These are phyloP conservation scores for mouse (Mus musculus) DNA, from an alignment of 2,113 vertebrate genomes.

Conservation along the genomic window GRCm39 chr6:88450001-88450500, in stretches of 20 bases:
- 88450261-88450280: constrained; percentile 58
- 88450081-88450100: constrained; percentile 98
- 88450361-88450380: not conserved
- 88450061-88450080: constrained; percentile 96
- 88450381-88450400: not conserved
- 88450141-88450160: constrained; percentile 99
- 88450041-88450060: constrained; percentile 87
- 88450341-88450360: not conserved
- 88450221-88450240: not conserved
- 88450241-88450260: constrained; percentile 59
- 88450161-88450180: constrained; percentile 99
- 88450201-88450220: constrained; percentile 59
- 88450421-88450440: not conserved
- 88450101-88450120: constrained; percentile 99
- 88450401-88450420: not conserved
- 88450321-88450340: not conserved
- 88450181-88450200: constrained; percentile 94
- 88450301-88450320: not conserved
- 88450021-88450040: not conserved
- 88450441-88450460: not conserved
- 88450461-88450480: not conserved
- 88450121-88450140: constrained; percentile 98
- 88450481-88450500: not conserved
- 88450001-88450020: not conserved
- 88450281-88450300: no score